phyloP scores from a whole-genome alignment of 2,797 vertebrate genomes.

The Podargus strigoides region DNA sequence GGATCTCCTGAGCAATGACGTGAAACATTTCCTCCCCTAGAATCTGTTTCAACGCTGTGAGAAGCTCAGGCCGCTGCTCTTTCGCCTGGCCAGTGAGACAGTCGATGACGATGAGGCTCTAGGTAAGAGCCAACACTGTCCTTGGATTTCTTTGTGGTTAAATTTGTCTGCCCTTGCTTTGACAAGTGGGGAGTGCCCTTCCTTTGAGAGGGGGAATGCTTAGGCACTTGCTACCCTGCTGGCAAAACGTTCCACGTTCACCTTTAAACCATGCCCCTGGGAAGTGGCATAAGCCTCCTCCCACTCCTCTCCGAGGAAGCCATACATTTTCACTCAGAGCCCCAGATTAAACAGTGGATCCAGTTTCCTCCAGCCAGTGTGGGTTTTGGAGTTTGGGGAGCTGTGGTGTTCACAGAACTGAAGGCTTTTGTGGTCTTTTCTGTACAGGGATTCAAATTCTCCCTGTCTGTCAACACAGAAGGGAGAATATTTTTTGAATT shows the following conservation, averaged over 20 bases:
- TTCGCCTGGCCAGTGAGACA: slow-evolving; percentile 85
- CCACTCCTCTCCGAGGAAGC: neutral
- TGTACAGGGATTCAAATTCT: neutral
- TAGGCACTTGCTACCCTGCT: neutral
- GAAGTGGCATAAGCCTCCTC: neutral
- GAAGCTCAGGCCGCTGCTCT: slow-evolving; percentile 83
- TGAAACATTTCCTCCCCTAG: slow-evolving; percentile 49
- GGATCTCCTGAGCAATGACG: neutral
- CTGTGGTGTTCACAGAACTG: neutral
- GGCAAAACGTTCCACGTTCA: neutral
- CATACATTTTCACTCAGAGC: neutral
- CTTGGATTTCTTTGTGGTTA: neutral
- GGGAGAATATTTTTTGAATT: neutral
- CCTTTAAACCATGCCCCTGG: neutral
- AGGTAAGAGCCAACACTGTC: slow-evolving; percentile 28
- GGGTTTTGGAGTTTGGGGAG: neutral
- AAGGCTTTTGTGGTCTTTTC: neutral
- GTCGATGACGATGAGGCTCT: slow-evolving; percentile 77
- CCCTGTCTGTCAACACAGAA: neutral
- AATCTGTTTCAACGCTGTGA: slow-evolving; percentile 78
- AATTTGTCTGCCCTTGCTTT: neutral
- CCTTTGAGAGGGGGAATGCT: neutral
- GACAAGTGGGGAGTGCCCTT: neutral
- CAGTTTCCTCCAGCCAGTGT: neutral
- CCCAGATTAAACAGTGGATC: neutral